A percentile compares a stretch with the other conserved stretches of the same genome.
Evolutionary conservation across 2,113 vertebrate genomes (phyloP).

Genomic region (Talpa occidentalis): DNA sequence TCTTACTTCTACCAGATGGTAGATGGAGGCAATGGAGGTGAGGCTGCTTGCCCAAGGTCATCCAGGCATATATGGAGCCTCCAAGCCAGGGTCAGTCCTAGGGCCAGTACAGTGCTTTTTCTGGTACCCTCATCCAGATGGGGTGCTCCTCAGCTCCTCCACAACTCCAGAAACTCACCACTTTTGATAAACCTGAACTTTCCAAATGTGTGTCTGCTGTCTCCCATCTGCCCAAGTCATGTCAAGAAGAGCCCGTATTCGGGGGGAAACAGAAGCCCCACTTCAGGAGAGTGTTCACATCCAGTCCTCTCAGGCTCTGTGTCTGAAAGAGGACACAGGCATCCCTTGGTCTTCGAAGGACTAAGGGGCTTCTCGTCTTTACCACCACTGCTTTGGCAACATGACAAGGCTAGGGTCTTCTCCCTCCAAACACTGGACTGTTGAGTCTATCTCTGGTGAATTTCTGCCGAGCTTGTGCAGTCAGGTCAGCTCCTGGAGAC

Average conservation of each 20-base stretch:
- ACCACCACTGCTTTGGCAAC: background rate
- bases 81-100: background rate
- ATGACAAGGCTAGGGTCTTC: background rate
- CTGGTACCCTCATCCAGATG: background rate
- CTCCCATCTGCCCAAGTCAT: background rate
- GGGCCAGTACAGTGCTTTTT: background rate
- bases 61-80: background rate
- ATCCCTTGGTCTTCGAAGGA: background rate
- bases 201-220: background rate
- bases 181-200: background rate
- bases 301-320: background rate
- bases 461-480: background rate
- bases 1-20: background rate
- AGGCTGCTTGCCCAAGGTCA: background rate
- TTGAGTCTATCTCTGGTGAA: background rate
- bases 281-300: background rate
- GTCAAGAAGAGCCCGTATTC: background rate
- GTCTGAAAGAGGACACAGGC: background rate
- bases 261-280: accelerated
- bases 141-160: background rate
- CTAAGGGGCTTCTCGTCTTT: background rate
- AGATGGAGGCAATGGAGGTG: background rate
- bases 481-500: background rate
- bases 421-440: background rate
- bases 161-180: background rate